A percentile compares a stretch with the other conserved stretches of the same genome.
phyloP scores from a whole-genome alignment of 2,888 invertebrate species.

The Colletes collaris region DNA sequence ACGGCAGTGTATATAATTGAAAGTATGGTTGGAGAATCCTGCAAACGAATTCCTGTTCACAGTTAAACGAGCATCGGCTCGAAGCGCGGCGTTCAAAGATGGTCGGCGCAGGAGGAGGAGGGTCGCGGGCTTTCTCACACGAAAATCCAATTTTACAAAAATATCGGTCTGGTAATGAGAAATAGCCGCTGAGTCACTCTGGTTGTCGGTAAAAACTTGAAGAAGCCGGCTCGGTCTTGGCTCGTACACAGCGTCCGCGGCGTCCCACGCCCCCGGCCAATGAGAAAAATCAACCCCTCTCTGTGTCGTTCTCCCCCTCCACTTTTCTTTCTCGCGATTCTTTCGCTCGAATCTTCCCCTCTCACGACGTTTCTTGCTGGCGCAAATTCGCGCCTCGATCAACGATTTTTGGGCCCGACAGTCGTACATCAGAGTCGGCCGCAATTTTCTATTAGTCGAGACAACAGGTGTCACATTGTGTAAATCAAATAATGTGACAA shows the following conservation, averaged over 20 bases:
- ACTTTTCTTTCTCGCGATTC: slow-evolving; percentile 14
- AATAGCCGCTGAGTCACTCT: slow-evolving; percentile 79
- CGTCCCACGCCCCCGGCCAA: slow-evolving; percentile 75
- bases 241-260: slow-evolving; percentile 49
- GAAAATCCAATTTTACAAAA: slow-evolving; percentile 82
- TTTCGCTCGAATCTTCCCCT: slow-evolving; percentile 25
- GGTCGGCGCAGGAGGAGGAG: slow-evolving; percentile 28
- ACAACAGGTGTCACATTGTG: no score
- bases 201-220: slow-evolving; percentile 73
- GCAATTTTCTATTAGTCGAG: not conserved
- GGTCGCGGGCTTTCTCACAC: slow-evolving; percentile 72
- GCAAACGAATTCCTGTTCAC: slow-evolving; percentile 7
- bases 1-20: not conserved
- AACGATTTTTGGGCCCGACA: not conserved
- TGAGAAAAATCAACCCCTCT: slow-evolving; percentile 77
- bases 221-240: slow-evolving; percentile 64
- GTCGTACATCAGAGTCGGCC: not conserved
- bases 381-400: not conserved
- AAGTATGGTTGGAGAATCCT: not conserved
- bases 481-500: no score
- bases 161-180: slow-evolving; percentile 81
- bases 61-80: slow-evolving; percentile 1
- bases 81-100: slow-evolving; percentile 25
- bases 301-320: slow-evolving; percentile 29
- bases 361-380: slow-evolving; percentile 2